Evolutionary conservation across 2,797 vertebrate genomes (phyloP).

Genomic region (Helostoma temminkii): DNA sequence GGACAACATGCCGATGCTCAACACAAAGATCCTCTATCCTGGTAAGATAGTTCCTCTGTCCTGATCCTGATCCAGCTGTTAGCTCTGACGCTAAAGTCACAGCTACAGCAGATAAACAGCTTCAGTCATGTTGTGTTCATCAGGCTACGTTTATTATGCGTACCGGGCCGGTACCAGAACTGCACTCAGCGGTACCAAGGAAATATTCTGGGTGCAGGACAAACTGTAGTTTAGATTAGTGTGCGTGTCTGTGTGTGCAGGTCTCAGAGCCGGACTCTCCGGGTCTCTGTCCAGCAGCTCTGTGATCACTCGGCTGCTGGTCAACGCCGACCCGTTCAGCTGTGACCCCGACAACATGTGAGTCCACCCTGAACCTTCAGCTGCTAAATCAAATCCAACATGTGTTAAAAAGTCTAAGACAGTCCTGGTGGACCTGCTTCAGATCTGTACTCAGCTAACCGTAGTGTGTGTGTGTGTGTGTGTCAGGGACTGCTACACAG

Average conservation of each 20-base stretch:
- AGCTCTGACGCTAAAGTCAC: not conserved
- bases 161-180: too few relatives aligned
- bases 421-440: too few relatives aligned
- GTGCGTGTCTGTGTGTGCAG: constrained; percentile 63
- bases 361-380: constrained; percentile 67
- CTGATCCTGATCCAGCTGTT: not conserved
- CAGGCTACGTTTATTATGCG: too few relatives aligned
- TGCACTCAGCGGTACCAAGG: too few relatives aligned
- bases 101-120: not conserved
- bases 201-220: too few relatives aligned
- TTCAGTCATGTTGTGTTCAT: too few relatives aligned
- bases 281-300: constrained; percentile 91
- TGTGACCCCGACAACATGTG: constrained; percentile 94
- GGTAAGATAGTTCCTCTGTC: too few relatives aligned
- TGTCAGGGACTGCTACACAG: constrained; percentile 91
- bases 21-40: constrained; percentile 92
- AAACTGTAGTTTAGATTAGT: too few relatives aligned
- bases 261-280: constrained; percentile 88
- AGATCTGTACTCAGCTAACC: too few relatives aligned
- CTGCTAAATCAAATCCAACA: too few relatives aligned
- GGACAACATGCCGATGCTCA: constrained; percentile 91
- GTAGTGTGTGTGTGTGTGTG: constrained; percentile 23
- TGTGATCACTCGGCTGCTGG: constrained; percentile 92
- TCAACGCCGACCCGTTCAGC: constrained; percentile 93
- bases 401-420: too few relatives aligned